Percentiles rank a stretch among this genome's conserved stretches.
Conservation (phyloP, 2,888 invertebrate species). For the Chrysodeixis includens region DNA sequence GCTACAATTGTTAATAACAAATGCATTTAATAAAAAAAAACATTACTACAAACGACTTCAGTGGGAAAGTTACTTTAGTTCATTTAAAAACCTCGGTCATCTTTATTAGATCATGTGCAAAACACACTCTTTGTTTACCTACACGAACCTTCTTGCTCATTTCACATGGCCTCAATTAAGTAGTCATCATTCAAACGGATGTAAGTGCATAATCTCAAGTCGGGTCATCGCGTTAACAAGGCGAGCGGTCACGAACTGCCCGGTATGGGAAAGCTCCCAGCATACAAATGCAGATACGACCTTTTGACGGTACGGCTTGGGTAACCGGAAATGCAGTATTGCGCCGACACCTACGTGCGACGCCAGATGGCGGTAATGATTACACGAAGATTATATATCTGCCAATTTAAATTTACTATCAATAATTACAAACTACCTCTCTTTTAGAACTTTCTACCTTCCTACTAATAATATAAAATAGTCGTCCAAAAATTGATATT, state of each 20-base stretch:
- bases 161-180: slow-evolving; percentile 83
- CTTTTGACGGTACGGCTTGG: slow-evolving; percentile 66
- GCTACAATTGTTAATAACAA: background rate
- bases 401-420: slow-evolving; percentile 25
- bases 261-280: slow-evolving; percentile 88
- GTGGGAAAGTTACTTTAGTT: slow-evolving; percentile 5
- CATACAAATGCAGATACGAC: slow-evolving; percentile 83
- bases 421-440: slow-evolving; percentile 32
- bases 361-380: slow-evolving; percentile 59
- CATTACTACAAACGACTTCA: background rate
- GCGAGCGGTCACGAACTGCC: slow-evolving; percentile 86
- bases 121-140: slow-evolving; percentile 66
- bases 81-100: slow-evolving; percentile 14
- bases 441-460: background rate
- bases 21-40: background rate
- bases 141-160: slow-evolving; percentile 61
- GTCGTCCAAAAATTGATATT: slow-evolving; percentile 26
- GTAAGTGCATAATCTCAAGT: slow-evolving; percentile 86
- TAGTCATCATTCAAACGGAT: slow-evolving; percentile 86
- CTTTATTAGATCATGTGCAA: slow-evolving; percentile 59
- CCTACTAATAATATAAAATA: slow-evolving; percentile 15
- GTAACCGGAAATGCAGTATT: slow-evolving; percentile 66
- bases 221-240: slow-evolving; percentile 87
- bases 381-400: slow-evolving; percentile 41
- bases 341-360: slow-evolving; percentile 62